Conservation (phyloP, 1,140 invertebrate species). For the Dysdera silvatica region DNA sequence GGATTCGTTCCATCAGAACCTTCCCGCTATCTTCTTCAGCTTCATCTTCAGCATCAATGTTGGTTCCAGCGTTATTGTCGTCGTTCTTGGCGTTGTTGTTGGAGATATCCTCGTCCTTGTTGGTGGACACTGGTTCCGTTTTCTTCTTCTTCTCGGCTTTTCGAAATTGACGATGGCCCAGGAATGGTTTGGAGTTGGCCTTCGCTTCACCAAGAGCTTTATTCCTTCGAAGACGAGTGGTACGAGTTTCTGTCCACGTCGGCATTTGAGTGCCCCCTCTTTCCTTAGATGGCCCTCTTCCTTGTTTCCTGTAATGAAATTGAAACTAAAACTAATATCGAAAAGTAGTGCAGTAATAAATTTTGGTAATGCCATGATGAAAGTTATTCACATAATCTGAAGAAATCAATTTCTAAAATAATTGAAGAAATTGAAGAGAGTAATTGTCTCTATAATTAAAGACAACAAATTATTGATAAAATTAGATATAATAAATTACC, state of each 20-base stretch:
- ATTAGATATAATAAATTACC: too few species aligned
- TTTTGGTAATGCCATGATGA: too few species aligned
- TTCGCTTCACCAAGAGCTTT: slow-evolving; percentile 7
- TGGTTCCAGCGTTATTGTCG: slow-evolving; percentile 12
- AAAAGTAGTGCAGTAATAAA: too few species aligned
- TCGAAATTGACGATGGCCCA: too few species aligned
- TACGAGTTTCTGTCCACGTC: slow-evolving; percentile 23
- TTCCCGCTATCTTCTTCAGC: slow-evolving; percentile 9
- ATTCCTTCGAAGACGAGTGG: slow-evolving; percentile 6
- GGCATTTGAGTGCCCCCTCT: slow-evolving; percentile 18
- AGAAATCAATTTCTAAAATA: too few species aligned
- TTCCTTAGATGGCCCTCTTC: slow-evolving; percentile 10
- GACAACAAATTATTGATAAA: too few species aligned
- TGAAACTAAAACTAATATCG: too few species aligned
- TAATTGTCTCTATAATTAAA: too few species aligned
- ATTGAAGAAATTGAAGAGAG: too few species aligned
- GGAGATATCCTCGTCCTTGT: not conserved
- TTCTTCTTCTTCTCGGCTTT: not conserved
- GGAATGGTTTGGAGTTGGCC: not conserved
- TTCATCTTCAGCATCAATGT: slow-evolving; percentile 6
- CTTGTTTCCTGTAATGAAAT: slow-evolving; percentile 4
- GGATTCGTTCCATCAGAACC: slow-evolving; percentile 22
- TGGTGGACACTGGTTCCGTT: not conserved
- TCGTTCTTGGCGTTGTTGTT: not conserved
- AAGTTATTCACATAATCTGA: too few species aligned